Conservation (phyloP, 1,140 invertebrate species). For the Anastatus disparis region DNA sequence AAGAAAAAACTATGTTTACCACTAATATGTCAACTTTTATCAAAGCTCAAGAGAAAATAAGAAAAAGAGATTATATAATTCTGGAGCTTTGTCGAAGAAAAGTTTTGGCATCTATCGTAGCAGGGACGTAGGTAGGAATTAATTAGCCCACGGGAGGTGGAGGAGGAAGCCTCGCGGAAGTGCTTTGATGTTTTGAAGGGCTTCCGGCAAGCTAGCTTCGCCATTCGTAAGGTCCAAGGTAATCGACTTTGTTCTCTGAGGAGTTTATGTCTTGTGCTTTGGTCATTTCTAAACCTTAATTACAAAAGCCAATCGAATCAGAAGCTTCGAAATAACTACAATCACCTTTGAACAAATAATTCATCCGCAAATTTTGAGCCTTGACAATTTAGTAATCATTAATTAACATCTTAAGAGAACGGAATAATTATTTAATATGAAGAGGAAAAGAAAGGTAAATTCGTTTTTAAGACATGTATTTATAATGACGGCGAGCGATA, state of each 20-base stretch:
- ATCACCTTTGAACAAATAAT: not conserved
- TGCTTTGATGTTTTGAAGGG: conserved; percentile 56
- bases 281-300: not conserved
- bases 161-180: conserved; percentile 49
- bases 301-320: conserved; percentile 2
- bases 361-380: not conserved
- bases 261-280: conserved; percentile 25
- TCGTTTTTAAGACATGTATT: not conserved
- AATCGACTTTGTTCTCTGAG: conserved; percentile 52
- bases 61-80: too few relatives aligned
- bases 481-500: not conserved
- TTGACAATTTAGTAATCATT: too few relatives aligned
- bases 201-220: conserved; percentile 51
- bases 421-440: not conserved
- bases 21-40: too few relatives aligned
- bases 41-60: too few relatives aligned
- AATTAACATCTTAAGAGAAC: too few relatives aligned
- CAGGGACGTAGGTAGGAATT: conserved; percentile 46
- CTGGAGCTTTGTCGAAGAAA: too few relatives aligned
- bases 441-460: not conserved
- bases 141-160: conserved; percentile 52
- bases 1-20: too few relatives aligned
- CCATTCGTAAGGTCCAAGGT: conserved; percentile 51
- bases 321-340: not conserved
- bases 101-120: conserved; percentile 21